Base-by-base conservation (phyloP, 2,888 invertebrate species). In the Leptopilina myrica region DNA sequence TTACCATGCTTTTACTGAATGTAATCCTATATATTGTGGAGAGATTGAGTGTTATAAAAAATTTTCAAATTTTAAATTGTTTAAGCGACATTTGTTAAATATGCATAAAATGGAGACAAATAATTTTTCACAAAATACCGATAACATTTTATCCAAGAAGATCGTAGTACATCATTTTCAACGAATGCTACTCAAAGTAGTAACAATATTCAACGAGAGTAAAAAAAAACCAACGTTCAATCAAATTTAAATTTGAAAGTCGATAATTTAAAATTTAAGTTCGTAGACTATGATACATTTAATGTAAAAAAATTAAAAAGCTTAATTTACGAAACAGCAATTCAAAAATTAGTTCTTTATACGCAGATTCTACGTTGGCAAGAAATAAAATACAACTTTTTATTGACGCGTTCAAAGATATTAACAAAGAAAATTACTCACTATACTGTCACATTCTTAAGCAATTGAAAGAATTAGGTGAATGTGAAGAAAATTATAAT, bases 271-370 rank as follows among this genome's bases (percentile, higher is more conserved):
- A 59, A 59, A 59, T 3, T 20, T n/a, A n/a, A 59, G 15, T 59
- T 15, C n/a, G 59, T 59, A 59, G 59, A 59, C 15, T 59, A 20
- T 15, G 15, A 59, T n/a, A 59, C n/a, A 5, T n/a, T 59, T 15
- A 15, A 59, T 59, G 59, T 59, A n/a, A 59, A 59, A 5, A 59
- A 15, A 20, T 59, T 59, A 5, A 59, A 59, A n/a, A 15, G n/a
- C 8, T 15, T 7, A 59, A 15, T 59, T 59, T 20, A 59, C n/a
- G 59, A 20, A 15, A 59, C n/a, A n/a, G 59, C n/a, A 15, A 15
- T 59, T n/a, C n/a, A 59, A 59, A 59, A 59, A 15, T 59, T 15
- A 59, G 59, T 59, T n/a, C n/a, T 59, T 59, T 59, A 59, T 59
- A 59, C 7, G 59, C 20, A 59, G 59, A 59, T 5, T 59, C 59